Evolutionary conservation across 2,113 vertebrate genomes (phyloP).

Genomic region (Neotragus pygmaeus): DNA sequence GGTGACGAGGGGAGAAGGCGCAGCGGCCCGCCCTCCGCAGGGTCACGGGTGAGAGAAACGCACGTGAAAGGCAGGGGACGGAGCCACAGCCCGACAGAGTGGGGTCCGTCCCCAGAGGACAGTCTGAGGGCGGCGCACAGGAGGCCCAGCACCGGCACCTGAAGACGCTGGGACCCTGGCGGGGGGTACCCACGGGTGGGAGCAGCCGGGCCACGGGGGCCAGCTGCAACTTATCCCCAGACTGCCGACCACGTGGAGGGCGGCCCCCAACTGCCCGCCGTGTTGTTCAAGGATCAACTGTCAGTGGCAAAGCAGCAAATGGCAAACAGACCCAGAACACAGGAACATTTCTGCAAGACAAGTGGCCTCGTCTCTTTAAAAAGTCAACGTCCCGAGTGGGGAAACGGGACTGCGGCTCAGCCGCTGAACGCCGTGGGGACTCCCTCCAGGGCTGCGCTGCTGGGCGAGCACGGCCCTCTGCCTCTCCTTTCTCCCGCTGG

Average conservation of each 20-base stretch:
- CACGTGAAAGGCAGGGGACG: not conserved
- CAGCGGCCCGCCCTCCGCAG: no score
- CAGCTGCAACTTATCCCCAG: not conserved
- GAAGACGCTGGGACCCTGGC: fast-evolving
- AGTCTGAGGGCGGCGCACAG: fast-evolving
- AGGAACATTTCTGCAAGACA: not conserved
- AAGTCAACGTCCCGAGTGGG: fast-evolving
- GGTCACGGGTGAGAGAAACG: fast-evolving
- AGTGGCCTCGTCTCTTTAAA: not conserved
- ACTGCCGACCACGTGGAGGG: fast-evolving
- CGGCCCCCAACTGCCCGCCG: fast-evolving
- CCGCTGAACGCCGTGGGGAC: fast-evolving
- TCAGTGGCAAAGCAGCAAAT: fast-evolving
- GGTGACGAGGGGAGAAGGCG: fast-evolving
- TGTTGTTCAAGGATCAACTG: not conserved
- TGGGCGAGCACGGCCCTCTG: not conserved
- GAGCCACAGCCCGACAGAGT: not conserved
- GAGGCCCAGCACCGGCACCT: fast-evolving
- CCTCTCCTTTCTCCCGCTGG: not conserved
- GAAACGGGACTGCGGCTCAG: fast-evolving
- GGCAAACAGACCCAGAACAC: not conserved
- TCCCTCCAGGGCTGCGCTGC: fast-evolving
- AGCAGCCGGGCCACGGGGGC: fast-evolving
- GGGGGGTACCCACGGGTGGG: not conserved
- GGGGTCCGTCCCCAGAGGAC: not conserved